phyloP scores from a whole-genome alignment of 2,888 invertebrate species.

The Odontocolon sp. region DNA sequence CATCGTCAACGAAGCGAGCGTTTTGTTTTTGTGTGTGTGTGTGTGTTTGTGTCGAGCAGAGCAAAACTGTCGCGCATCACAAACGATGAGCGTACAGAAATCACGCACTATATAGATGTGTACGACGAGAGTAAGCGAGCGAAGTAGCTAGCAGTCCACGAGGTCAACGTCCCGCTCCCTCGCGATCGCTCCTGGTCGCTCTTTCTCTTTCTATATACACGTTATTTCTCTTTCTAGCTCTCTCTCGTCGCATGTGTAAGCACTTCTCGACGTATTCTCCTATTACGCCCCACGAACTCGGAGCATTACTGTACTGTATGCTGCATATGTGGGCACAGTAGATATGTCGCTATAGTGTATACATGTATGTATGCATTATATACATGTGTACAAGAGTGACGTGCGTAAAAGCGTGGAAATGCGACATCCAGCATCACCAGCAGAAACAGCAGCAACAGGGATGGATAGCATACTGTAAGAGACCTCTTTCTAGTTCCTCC shows the following conservation, averaged over 20 bases:
- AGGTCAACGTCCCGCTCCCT: slow-evolving; percentile 66
- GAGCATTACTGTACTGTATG: background rate
- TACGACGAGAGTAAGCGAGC: too few relatives aligned
- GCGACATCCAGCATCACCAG: slow-evolving; percentile 34
- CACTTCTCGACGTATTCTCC: slow-evolving; percentile 68
- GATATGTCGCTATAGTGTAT: background rate
- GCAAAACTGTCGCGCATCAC: slow-evolving; percentile 30
- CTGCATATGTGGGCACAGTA: background rate
- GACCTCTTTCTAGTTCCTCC: slow-evolving; percentile 13
- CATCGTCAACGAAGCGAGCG: slow-evolving; percentile 45
- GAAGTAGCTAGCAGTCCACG: slow-evolving; percentile 44
- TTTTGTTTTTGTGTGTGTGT: too few relatives aligned
- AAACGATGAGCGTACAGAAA: slow-evolving; percentile 36
- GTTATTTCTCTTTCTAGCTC: slow-evolving; percentile 48
- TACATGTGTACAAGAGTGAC: slow-evolving; percentile 24
- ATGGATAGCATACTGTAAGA: slow-evolving; percentile 19
- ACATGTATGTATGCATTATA: background rate
- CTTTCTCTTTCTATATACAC: slow-evolving; percentile 27
- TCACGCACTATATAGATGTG: slow-evolving; percentile 11
- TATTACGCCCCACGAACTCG: slow-evolving; percentile 68
- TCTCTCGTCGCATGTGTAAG: slow-evolving; percentile 67
- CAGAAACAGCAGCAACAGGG: slow-evolving; percentile 13
- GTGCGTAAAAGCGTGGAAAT: slow-evolving; percentile 21
- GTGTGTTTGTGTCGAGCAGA: slow-evolving; percentile 29
- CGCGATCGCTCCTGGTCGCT: slow-evolving; percentile 58